Percentiles rank a stretch among this genome's conserved stretches.
Evolutionary conservation across 2,113 vertebrate genomes (phyloP).

Genomic region (Hydrochoerus hydrochaeris): DNA sequence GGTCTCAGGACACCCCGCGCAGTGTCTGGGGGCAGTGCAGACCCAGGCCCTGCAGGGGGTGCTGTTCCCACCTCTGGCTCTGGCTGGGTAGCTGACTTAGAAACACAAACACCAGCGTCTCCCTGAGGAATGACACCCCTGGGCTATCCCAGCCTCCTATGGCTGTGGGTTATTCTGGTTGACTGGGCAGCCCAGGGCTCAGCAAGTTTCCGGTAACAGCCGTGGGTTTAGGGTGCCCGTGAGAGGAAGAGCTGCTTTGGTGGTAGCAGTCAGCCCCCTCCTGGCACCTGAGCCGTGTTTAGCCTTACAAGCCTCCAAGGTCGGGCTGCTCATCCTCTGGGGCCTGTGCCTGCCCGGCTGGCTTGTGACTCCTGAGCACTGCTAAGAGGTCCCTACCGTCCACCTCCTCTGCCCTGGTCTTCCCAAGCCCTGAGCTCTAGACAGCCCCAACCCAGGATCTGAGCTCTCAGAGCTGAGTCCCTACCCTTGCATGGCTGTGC

Average conservation of each 20-base stretch:
- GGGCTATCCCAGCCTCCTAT: accelerated
- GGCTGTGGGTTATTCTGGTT: accelerated
- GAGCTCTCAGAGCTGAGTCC: neutral
- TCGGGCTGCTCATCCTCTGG: accelerated
- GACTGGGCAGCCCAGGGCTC: accelerated
- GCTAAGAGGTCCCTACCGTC: neutral
- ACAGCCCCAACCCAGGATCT: accelerated
- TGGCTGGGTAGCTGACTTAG: accelerated
- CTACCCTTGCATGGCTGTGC: neutral
- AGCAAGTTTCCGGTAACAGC: too few relatives aligned
- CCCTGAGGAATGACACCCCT: accelerated
- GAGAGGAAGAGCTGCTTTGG: neutral
- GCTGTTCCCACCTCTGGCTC: neutral
- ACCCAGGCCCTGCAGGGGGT: accelerated
- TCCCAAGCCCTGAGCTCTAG: neutral
- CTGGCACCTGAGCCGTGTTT: neutral
- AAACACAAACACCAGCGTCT: neutral
- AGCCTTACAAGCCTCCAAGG: neutral
- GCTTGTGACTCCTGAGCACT: accelerated
- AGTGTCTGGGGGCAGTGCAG: accelerated
- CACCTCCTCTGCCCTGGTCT: accelerated
- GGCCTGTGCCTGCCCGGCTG: accelerated
- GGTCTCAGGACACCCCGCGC: accelerated
- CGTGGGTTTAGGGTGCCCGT: neutral
- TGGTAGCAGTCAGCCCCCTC: accelerated